Percentiles rank a stretch among this genome's conserved stretches.
phyloP scores from a whole-genome alignment of 37 sponge, comb jelly and placozoan genomes.

The Haliclona indistincta region DNA sequence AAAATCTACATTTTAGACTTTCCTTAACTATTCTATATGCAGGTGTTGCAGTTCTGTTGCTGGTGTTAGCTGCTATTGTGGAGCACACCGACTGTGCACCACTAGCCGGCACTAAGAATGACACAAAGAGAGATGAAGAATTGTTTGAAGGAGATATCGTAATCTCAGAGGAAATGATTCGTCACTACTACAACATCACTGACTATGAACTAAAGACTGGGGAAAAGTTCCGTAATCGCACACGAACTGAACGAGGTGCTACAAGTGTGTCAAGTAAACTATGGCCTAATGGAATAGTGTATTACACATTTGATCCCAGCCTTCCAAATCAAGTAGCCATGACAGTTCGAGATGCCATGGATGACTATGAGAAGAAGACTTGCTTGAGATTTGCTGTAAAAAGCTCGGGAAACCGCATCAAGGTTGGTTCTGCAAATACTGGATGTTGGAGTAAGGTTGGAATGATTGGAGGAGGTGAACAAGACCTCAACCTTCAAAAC shows the following conservation, averaged over 20 bases:
- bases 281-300: background rate
- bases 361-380: background rate
- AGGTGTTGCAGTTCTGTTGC: too few species aligned
- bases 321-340: background rate
- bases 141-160: too few species aligned
- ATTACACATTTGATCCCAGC: background rate
- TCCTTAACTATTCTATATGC: too few species aligned
- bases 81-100: too few species aligned
- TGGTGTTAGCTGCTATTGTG: too few species aligned
- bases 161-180: too few species aligned
- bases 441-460: background rate
- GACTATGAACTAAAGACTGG: too few species aligned
- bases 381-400: background rate
- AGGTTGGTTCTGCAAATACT: background rate
- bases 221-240: too few species aligned
- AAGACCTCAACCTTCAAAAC: background rate
- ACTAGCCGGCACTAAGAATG: too few species aligned
- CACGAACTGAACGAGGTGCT: slow-evolving; percentile 1
- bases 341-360: background rate
- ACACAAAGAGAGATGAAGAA: too few species aligned
- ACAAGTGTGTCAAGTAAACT: background rate
- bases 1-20: too few species aligned
- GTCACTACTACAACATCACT: too few species aligned
- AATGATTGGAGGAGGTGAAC: background rate
- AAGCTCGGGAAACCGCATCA: background rate